A percentile compares a stretch with the other conserved stretches of the same genome.
Conservation (phyloP, 1,140 invertebrate genomes). For the Zaprionus ornatus region DNA sequence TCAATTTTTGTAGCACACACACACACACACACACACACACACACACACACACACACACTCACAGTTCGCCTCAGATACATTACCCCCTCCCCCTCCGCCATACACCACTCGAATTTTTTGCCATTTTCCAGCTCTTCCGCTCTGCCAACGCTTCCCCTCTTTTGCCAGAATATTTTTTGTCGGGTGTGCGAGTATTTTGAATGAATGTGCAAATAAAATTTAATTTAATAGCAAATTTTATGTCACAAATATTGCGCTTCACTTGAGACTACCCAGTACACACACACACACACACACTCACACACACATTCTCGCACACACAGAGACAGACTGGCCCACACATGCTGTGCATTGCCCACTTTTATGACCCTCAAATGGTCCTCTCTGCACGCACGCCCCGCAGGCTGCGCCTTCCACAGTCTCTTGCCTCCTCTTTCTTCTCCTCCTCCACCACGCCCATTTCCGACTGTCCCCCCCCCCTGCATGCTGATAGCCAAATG, state of each 20-base stretch:
- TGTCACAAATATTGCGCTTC: constrained; percentile 74
- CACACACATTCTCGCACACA: not conserved
- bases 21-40: constrained; percentile 14
- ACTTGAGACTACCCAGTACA: constrained; percentile 24
- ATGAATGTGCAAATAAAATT: constrained; percentile 81
- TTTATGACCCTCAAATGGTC: constrained; percentile 70
- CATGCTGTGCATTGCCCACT: constrained; percentile 36
- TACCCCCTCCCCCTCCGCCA: not conserved
- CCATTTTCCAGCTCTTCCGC: not conserved
- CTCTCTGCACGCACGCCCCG: constrained; percentile 27
- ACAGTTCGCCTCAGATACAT: not conserved
- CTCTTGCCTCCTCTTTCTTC: not conserved
- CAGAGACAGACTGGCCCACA: not conserved
- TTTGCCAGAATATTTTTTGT: constrained; percentile 17
- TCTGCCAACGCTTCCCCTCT: not conserved
- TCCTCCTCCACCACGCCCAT: not conserved
- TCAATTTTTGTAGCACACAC: constrained; percentile 57
- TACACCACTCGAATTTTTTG: not conserved
- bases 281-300: not conserved
- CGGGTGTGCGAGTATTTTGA: constrained; percentile 59
- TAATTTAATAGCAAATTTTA: constrained; percentile 75
- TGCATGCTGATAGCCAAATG: constrained; percentile 72
- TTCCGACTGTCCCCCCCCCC: not conserved
- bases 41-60: constrained; percentile 18
- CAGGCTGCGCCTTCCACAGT: constrained; percentile 18